Evolutionary conservation across 2,797 vertebrate species (phyloP), one percentile per base, ranked within the genome.

Genomic region (Uromys caudimaculatus): DNA sequence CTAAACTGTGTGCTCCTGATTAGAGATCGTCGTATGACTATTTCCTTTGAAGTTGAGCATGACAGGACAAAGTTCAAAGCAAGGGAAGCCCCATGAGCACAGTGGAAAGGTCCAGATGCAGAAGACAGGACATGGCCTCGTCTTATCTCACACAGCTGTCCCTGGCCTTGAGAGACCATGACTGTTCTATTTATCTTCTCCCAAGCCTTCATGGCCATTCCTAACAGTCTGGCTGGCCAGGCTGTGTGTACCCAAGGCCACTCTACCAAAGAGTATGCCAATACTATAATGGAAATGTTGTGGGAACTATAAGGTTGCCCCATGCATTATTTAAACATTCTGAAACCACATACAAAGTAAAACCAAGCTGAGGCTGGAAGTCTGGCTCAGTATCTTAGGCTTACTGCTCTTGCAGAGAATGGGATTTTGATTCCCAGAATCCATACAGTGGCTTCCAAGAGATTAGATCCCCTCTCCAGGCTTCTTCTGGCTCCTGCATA

Each of bases 101-200:
- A 76, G 78, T n/a, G 2, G 16, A 24, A 41, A 24, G 32, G 52
- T n/a, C 27, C 23, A 2, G 69, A 67, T 21, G 78, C 19, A 71
- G n/a, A 69, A 73, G 76, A 17, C 0, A 23, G 23, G 7, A 3
- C 6, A 0, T 0, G 24, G 35, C 2, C 88, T 29, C n/a, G 23
- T 44, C 73, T 77, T 19, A 7, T 10, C n/a, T 76, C 56, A 6
- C 0, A 1, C 23, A 3, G 10, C 41, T 71, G 5, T 89, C 35
- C 62, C 38, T 14, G 35, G 29, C 67, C 60, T 91, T 19, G 23
- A 54, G 44, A 21, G 19, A 14, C 2, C 3, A 21, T 1, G 35
- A 54, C 35, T 60, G 27, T 14, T 24, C 50, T 60, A 17, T 44
- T 71, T 83, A 81, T 47, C 41, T 67, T 87, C 62, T 41, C 44